Base-by-base conservation (phyloP, 2,888 invertebrate genomes). In the Baronia brevicornis region DNA sequence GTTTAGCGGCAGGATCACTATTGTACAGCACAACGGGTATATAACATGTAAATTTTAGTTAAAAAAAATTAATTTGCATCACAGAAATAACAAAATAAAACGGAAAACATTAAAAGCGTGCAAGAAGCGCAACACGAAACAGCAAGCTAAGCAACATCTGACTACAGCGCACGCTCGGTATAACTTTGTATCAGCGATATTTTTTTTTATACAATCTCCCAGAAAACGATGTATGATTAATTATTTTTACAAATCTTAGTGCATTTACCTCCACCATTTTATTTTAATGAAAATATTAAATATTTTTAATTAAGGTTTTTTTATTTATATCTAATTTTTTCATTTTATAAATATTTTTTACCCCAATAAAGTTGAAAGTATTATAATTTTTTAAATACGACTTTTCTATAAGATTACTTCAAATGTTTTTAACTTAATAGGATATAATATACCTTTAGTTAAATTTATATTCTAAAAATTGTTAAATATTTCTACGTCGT, bases 61-160 rank as follows among this genome's bases (percentile, higher is more conserved):
- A 77, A 63, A 77, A n/a, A n/a, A 79, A 77, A 74, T 71, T 61
- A 67, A 82, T 73, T 84, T 82, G 84, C 75, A 74, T 80, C 74
- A 85, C 84, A 84, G 72, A 82, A 85, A 80, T 74, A 85, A 84
- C 82, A 71, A 77, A 85, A 82, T 80, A 82, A 79, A 85, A 84
- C 84, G 64, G 77, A 85, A 85, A 85, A 85, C 85, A 85, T 84
- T 75, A 69, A 85, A 85, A 85, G 85, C 85, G 77, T 79, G 84
- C 84, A 84, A 84, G 77, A 85, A 85, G 85, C 85, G 85, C 85
- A 84, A 84, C 84, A 84, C 87, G 87, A 85, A 88, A 86, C 87
- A 85, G 87, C 86, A 87, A 87, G 87, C 85, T 82, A 88, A 88
- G 88, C 87, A 88, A 88, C 88, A 88, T 88, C 88, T 88, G 88